Evolutionary conservation across 1,140 invertebrate genomes (phyloP), one percentile per base, ranked within the genome.

Genomic region (Diachasmimorpha longicaudata): DNA sequence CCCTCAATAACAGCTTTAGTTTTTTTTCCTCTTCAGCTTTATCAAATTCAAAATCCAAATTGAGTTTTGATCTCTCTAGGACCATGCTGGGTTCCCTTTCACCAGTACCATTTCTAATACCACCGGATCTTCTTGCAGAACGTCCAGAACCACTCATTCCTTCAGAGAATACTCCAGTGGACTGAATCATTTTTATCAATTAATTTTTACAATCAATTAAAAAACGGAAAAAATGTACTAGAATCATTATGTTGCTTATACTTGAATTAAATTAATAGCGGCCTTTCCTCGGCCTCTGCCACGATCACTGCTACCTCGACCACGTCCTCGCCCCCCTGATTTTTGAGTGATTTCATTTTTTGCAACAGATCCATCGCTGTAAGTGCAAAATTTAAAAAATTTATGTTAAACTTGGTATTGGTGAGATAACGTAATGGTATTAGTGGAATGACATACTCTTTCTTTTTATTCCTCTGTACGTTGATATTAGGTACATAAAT

Each of bases 401-500:
- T 39, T 1, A 10, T 13, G 39, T 3, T 42, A 10, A 42, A 10
- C 11, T 10, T 42, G 2, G 4, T 39, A 39, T 5, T 10, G 37
- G 4, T 4, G 10, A 39, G 10, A 39, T 39, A 39, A 10, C 37
- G 10, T 63, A 71, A 77, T 74, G 76, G n/a, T n/a, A n/a, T n/a
- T n/a, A n/a, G n/a, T n/a, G 52, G 14, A 68, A 25, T 21, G 42
- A 80, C 83, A 77, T 83, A 89, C 88, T 87, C 84, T 46, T 83
- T 85, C 76, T 86, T 87, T 31, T 87, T 89, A 39, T 78, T 86
- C 69, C 86, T 83, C 36, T 85, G 85, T 16, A 82, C 85, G 82
- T 88, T 88, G 5, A 88, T 72, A 79, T 89, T 89, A 58, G 88
- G 88, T 9, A 72, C 82, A 63, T 86, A 88, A 2, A 85, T 25